Percentiles rank a stretch among this genome's conserved stretches.
These are phyloP conservation scores for Drosophila rhopaloa DNA, from an alignment of 1,140 invertebrate species.

Conservation along the genomic window DNA sequence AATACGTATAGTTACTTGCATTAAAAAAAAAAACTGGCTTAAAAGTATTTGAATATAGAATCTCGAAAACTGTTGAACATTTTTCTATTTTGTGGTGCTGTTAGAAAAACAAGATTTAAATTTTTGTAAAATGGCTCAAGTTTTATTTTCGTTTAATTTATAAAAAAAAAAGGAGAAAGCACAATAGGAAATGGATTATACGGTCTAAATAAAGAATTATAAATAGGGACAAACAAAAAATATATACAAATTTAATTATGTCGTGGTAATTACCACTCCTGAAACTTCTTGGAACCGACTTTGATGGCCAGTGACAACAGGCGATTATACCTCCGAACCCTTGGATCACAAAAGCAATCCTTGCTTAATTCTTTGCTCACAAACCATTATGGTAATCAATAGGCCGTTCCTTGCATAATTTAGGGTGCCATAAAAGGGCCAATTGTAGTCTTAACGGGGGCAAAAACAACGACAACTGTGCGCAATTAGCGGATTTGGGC, in stretches of 20 bases:
- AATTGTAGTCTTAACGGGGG: slow-evolving; percentile 35
- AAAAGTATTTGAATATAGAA: no score
- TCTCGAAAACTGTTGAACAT: no score
- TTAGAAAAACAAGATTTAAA: no score
- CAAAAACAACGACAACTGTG: slow-evolving; percentile 64
- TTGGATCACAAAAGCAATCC: slow-evolving; percentile 7
- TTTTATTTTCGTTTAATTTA: no score
- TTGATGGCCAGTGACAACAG: background rate
- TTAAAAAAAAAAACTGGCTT: no score
- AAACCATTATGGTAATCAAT: slow-evolving; percentile 73
- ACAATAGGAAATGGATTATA: no score
- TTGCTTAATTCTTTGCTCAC: slow-evolving; percentile 16
- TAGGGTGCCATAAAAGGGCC: slow-evolving; percentile 38
- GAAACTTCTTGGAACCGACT: background rate
- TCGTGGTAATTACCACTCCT: background rate
- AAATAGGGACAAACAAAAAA: no score
- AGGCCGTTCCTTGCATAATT: slow-evolving; percentile 49
- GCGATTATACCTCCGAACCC: background rate
- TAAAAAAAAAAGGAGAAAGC: no score
- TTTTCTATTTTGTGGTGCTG: no score
- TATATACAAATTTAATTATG: background rate
- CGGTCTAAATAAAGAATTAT: no score
- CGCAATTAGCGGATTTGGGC: slow-evolving; percentile 77
- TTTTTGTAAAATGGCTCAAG: no score
- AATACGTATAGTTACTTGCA: no score